These are phyloP conservation scores for Acromyrmex echinatior DNA, from an alignment of 1,140 invertebrate species.

Conservation along the genomic window DNA sequence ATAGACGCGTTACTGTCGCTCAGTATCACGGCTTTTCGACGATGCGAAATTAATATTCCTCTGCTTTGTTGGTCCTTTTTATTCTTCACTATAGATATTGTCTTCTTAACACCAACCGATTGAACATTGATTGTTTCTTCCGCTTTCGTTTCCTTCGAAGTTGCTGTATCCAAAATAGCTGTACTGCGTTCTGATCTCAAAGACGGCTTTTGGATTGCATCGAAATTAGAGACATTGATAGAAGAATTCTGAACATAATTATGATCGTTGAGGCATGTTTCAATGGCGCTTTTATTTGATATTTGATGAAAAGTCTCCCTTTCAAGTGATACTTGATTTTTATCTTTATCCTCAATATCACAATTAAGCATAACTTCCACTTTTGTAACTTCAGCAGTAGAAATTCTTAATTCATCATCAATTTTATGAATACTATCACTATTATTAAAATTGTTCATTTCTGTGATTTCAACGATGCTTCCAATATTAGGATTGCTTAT, in stretches of 20 bases:
- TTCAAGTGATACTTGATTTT: background rate
- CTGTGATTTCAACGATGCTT: background rate
- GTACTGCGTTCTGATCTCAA: background rate
- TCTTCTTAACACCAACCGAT: conserved; percentile 13
- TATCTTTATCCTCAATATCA: background rate
- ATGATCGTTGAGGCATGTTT: conserved; percentile 57
- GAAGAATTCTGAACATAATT: conserved; percentile 40
- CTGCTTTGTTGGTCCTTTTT: conserved; percentile 35
- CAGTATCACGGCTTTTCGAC: conserved; percentile 72
- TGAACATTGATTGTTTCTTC: background rate
- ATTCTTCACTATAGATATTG: conserved; percentile 5
- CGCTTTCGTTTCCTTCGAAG: background rate
- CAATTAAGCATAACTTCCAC: conserved; percentile 14
- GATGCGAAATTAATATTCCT: conserved; percentile 65
- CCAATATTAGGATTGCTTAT: background rate
- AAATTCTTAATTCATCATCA: conserved; percentile 20
- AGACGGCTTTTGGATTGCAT: background rate
- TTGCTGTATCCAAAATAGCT: background rate
- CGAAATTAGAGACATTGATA: background rate
- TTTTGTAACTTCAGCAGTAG: conserved; percentile 2
- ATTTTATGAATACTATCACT: background rate
- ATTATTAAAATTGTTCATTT: background rate
- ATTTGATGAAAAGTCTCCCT: background rate
- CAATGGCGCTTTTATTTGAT: background rate
- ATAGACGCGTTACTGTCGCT: conserved; percentile 73